Evolutionary conservation across 2,797 vertebrate species (phyloP).

Genomic region (Todus mexicanus): DNA sequence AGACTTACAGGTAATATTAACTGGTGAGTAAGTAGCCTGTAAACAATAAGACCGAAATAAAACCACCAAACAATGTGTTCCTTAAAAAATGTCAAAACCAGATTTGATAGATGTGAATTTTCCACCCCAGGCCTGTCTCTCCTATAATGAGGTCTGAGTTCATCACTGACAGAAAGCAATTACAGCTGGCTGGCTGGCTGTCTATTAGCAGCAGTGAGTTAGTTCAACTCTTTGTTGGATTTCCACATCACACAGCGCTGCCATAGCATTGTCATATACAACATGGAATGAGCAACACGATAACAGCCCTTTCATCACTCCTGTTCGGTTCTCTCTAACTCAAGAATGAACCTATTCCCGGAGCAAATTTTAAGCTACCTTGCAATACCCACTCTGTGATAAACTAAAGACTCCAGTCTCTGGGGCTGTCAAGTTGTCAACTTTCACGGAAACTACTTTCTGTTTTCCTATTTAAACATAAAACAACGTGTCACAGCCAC

Average conservation of each 20-base stretch:
- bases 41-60: not conserved
- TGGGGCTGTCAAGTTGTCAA: not conserved
- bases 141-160: not conserved
- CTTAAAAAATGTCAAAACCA: not conserved
- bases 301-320: not conserved
- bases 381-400: not conserved
- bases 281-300: not conserved
- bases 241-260: not conserved
- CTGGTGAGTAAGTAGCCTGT: not conserved
- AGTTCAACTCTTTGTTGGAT: not conserved
- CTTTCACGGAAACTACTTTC: constrained; percentile 1
- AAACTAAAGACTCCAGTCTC: not conserved
- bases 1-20: not conserved
- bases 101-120: not conserved
- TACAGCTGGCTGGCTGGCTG: not conserved
- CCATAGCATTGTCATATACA: not conserved
- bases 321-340: not conserved
- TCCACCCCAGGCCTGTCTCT: not conserved
- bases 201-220: not conserved
- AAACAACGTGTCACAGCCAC: not conserved
- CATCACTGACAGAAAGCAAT: constrained; percentile 2
- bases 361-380: not conserved
- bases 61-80: not conserved
- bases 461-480: not conserved
- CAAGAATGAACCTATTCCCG: not conserved